Percentiles rank a stretch among this genome's conserved stretches.
Conservation (phyloP, 2,888 invertebrate genomes). For the Erebia epiphron region DNA sequence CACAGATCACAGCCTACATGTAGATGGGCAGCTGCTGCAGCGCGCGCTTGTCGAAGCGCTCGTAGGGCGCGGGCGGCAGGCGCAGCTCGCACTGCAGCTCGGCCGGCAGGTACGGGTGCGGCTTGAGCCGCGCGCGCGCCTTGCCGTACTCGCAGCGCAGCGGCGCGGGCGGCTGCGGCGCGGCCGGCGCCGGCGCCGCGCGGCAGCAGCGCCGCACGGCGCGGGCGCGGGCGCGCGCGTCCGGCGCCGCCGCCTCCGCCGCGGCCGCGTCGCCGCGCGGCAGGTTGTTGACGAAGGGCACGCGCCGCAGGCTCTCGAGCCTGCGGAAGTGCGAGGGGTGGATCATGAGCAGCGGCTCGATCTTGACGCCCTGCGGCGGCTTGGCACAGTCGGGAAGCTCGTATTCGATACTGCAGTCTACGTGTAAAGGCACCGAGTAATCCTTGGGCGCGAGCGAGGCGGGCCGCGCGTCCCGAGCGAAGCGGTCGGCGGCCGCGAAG, state of each 20-base stretch:
- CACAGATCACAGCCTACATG: conserved; percentile 78
- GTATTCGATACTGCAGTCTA: conserved; percentile 96
- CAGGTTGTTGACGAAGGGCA: conserved; percentile 92
- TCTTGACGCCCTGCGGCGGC: conserved; percentile 91
- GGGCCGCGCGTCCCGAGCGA: conserved; percentile 73
- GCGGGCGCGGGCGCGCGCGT: conserved; percentile 52
- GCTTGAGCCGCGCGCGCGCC: conserved; percentile 49
- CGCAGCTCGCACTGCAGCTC: conserved; percentile 75
- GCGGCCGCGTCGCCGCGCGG: conserved; percentile 81
- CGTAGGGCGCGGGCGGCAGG: conserved; percentile 69
- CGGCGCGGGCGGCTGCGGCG: conserved; percentile 35
- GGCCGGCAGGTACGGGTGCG: conserved; percentile 55
- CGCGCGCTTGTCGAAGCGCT: conserved; percentile 78
- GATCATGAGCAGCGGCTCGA: conserved; percentile 94
- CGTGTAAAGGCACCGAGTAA: conserved; percentile 93
- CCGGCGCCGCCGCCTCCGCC: conserved; percentile 60
- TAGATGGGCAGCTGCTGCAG: conserved; percentile 81
- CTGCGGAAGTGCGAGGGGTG: conserved; percentile 95
- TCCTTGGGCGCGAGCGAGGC: conserved; percentile 86
- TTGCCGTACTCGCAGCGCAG: conserved; percentile 31
- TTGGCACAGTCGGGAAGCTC: conserved; percentile 95
- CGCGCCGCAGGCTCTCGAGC: conserved; percentile 91
- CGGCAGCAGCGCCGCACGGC: conserved; percentile 25
- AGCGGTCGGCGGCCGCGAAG: conserved; percentile 61
- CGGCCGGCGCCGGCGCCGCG: conserved; percentile 46